A percentile compares a stretch with the other conserved stretches of the same genome.
phyloP scores from a whole-genome alignment of 1,140 invertebrate genomes.

The Bombus vancouverensis region DNA sequence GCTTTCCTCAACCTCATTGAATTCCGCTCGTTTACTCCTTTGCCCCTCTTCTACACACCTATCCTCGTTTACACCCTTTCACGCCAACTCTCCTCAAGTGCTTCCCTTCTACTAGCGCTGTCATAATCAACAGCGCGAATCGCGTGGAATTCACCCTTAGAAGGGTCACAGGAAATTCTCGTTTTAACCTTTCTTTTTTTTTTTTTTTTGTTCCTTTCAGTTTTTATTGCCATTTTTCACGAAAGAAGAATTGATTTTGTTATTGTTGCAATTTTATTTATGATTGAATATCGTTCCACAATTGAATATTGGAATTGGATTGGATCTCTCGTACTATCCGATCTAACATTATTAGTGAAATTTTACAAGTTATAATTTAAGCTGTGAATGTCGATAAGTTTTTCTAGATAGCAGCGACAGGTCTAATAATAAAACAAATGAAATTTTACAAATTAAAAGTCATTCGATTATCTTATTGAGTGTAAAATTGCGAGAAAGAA shows the following conservation, averaged over 20 bases:
- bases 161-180: not conserved
- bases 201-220: too few species aligned
- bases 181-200: too few species aligned
- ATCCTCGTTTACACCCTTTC: slow-evolving; percentile 33
- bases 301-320: too few species aligned
- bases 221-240: not conserved
- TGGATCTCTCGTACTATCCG: too few species aligned
- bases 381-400: too few species aligned
- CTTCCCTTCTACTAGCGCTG: not conserved
- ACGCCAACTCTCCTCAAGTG: slow-evolving; percentile 29
- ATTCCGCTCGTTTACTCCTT: slow-evolving; percentile 52
- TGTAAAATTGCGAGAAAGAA: too few species aligned
- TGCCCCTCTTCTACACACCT: slow-evolving; percentile 16
- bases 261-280: too few species aligned
- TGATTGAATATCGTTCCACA: too few species aligned
- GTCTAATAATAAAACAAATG: not conserved
- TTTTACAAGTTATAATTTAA: too few species aligned
- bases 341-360: too few species aligned
- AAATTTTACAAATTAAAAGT: not conserved
- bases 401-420: too few species aligned
- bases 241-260: not conserved
- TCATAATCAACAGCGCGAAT: slow-evolving; percentile 31
- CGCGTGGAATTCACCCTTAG: not conserved
- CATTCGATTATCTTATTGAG: too few species aligned
- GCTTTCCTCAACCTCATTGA: slow-evolving; percentile 57